Evolutionary conservation across 2,888 invertebrate genomes (phyloP), one percentile per base, ranked within the genome.

Genomic region (Cheilosia pagana): DNA sequence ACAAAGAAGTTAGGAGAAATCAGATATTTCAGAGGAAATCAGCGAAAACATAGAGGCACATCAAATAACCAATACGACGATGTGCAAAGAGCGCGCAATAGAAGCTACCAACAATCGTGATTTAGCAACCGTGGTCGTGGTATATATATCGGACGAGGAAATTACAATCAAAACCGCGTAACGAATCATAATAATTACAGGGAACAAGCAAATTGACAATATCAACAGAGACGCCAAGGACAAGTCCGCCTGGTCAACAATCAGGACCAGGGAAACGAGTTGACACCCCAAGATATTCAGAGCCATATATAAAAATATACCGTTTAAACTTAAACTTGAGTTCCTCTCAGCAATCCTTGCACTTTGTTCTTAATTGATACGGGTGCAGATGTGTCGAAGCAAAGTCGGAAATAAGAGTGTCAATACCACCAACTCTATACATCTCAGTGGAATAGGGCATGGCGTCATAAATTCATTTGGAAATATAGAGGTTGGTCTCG

Each of bases 301-400:
- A 16, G 10, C 41, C 41, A 59, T 43, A 3, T 21, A 21, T 41
- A 59, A 59, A 59, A 31, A 41, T 59, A 39, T 43, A 39, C 39
- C 14, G 43, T 23, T 43, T 43, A 43, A 43, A n/a, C 3, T 43
- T 43, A 0, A 60, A 48, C 45, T 77, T 68, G 53, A 53, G 48
- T 65, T 55, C 48, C 1, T 31, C 19, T 48, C 12, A 43, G 19
- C n/a, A 55, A 48, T 35, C 2, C 35, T 16, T 10, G n/a, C 3
- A 45, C 25, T 23, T n/a, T n/a, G n/a, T n/a, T n/a, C 31, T 53
- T 71, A 71, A 14, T 82, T 23, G 71, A 67, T 65, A 59, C 76
- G 14, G 65, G 71, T 43, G 76, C 72, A 31, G 57, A 82, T 77
- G 62, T 71, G 16, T 70, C 3, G 16, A 65, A 43, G 31, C n/a